A percentile compares a stretch with the other conserved stretches of the same genome.
These are phyloP conservation scores for Morpho deidamia DNA, from an alignment of 2,888 invertebrate genomes.

Conservation along the genomic window DNA sequence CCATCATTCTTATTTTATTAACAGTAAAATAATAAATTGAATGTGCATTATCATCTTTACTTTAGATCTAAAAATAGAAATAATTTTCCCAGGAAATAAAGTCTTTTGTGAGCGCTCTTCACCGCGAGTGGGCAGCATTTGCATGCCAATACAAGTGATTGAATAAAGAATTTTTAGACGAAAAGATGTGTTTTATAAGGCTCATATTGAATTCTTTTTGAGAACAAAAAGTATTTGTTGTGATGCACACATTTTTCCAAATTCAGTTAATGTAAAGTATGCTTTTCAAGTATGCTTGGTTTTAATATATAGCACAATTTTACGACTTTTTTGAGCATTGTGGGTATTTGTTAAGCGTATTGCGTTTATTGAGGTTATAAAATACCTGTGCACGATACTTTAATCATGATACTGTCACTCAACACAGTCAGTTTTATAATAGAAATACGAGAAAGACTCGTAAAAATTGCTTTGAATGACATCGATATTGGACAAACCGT, in stretches of 20 bases:
- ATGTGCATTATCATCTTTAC: background rate
- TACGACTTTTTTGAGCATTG: too few species aligned
- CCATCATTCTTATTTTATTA: background rate
- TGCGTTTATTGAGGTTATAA: too few species aligned
- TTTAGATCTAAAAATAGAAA: background rate
- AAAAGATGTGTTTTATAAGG: background rate
- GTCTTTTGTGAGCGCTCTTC: constrained; percentile 2
- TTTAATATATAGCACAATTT: too few species aligned
- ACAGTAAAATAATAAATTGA: background rate
- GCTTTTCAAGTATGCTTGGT: too few species aligned
- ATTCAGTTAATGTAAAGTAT: background rate
- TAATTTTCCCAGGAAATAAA: background rate
- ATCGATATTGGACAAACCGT: too few species aligned
- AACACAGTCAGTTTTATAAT: too few species aligned
- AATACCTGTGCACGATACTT: too few species aligned
- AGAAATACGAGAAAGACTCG: too few species aligned
- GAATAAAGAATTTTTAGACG: background rate
- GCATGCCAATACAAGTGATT: constrained; percentile 6
- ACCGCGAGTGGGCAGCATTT: constrained; percentile 3
- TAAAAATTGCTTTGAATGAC: too few species aligned
- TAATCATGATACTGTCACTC: too few species aligned
- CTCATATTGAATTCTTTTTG: background rate
- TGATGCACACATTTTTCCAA: background rate
- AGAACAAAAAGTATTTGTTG: background rate
- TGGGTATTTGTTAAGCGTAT: too few species aligned